Conservation (phyloP, 1,140 invertebrate genomes). For the Dermatophagoides farinae region DNA sequence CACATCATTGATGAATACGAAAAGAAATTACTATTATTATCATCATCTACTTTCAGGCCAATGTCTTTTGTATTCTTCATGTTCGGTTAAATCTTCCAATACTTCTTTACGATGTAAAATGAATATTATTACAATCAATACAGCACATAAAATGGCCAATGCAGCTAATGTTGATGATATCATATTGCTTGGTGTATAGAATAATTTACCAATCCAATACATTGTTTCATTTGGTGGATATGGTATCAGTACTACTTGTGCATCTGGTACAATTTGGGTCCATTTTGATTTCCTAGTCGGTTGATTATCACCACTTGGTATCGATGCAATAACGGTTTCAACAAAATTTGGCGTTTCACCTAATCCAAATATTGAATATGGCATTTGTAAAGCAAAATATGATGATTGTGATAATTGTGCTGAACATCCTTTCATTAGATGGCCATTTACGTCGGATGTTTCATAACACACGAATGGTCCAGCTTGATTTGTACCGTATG, state of each 20-base stretch:
- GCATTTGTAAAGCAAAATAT: constrained; percentile 71
- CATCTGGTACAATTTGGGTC: constrained; percentile 89
- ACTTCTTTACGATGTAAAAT: constrained; percentile 82
- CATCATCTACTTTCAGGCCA: constrained; percentile 41
- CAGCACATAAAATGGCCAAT: constrained; percentile 58
- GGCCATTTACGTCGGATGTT: constrained; percentile 61
- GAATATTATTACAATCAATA: constrained; percentile 63
- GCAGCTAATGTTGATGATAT: constrained; percentile 77
- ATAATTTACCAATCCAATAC: constrained; percentile 76
- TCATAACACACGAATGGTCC: constrained; percentile 68
- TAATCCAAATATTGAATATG: constrained; percentile 82
- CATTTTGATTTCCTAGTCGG: constrained; percentile 34
- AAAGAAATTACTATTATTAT: background rate
- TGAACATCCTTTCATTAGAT: constrained; percentile 44
- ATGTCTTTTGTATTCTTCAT: constrained; percentile 17
- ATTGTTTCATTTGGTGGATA: constrained; percentile 50
- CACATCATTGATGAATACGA: background rate
- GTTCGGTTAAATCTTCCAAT: constrained; percentile 20
- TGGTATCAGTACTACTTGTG: constrained; percentile 87
- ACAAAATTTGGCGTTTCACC: constrained; percentile 94
- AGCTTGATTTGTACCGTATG: constrained; percentile 66
- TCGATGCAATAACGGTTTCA: constrained; percentile 61
- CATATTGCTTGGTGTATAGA: constrained; percentile 82
- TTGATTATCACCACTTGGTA: constrained; percentile 31
- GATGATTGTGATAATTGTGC: constrained; percentile 79